phyloP scores from a whole-genome alignment of 1,140 invertebrate genomes.

The Procambarus clarkii region DNA sequence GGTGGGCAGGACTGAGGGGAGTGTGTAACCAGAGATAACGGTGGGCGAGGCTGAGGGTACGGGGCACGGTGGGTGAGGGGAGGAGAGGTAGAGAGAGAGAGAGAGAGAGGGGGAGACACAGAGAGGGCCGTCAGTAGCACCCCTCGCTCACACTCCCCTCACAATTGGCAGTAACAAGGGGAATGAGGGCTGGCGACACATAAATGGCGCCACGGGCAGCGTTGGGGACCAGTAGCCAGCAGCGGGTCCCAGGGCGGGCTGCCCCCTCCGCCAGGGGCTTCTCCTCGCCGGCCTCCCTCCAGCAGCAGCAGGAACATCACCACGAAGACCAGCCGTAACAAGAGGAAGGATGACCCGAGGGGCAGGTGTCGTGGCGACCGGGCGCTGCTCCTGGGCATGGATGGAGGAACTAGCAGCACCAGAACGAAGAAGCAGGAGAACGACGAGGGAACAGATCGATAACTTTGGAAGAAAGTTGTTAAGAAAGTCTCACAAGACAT shows the following conservation, averaged over 20 bases:
- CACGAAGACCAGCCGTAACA: neutral
- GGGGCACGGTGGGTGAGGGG: neutral
- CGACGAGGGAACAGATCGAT: too few species aligned
- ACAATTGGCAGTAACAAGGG: constrained; percentile 59
- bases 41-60: neutral
- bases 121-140: neutral
- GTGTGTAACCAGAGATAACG: neutral
- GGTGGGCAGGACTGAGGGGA: neutral
- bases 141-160: constrained; percentile 36
- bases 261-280: neutral
- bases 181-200: constrained; percentile 47
- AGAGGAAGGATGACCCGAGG: neutral
- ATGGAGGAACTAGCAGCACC: too few species aligned
- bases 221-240: constrained; percentile 21
- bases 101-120: neutral
- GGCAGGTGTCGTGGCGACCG: too few species aligned
- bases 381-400: too few species aligned
- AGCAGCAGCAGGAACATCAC: too few species aligned
- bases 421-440: too few species aligned
- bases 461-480: too few species aligned
- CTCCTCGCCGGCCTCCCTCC: neutral
- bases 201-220: constrained; percentile 23
- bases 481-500: too few species aligned
- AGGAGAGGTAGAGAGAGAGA: neutral
- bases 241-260: neutral